Base-by-base conservation (phyloP, 2,888 invertebrate species). In the Pedicia rivosa region DNA sequence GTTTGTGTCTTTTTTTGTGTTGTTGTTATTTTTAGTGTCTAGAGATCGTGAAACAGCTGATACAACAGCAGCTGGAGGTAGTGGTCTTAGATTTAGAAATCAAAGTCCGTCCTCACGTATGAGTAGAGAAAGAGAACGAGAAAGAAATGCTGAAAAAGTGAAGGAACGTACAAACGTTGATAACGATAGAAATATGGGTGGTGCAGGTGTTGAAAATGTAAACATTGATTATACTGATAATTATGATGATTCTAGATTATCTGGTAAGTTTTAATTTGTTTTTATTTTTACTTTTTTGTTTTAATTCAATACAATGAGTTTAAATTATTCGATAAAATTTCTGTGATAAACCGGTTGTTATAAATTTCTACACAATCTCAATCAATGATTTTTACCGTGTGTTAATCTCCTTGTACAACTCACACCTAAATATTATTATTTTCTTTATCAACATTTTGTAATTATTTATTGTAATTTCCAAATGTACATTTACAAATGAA, bases 31-130 rank as follows among this genome's bases (percentile, higher is more conserved):
- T 25, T 42, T 50, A 61, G 61, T 62, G 61, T 62, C 61, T 44
- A 52, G 54, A 50, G 62, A 61, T 45, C 56, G 57, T 39, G 54
- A 52, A 47, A 46, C 36, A 38, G 51, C 48, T 36, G 45, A 42
- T 37, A 42, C 37, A 16, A 38, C 41, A 36, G 41, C 45, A 39
- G 41, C 44, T 25, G 36, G 44, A 27, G 40, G 46, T 50, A 39
- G 43, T 41, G 55, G 50, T 42, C 26, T 37, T 16, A 20, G 36
- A 30, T 62, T 59, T 48, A 59, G 59, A 42, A 62, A 59, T 49
- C 61, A 62, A 47, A 61, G 60, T 45, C 62, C 60, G 42, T 57
- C 61, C 39, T 54, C 54, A 46, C 41, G 39, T 19, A 49, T 55
- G 10, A 52, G 57, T 35, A 62, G 61, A 8, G 61, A 61, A 35